Conservation (phyloP, 1,140 invertebrate genomes). For the Armadillidium nasatum region DNA sequence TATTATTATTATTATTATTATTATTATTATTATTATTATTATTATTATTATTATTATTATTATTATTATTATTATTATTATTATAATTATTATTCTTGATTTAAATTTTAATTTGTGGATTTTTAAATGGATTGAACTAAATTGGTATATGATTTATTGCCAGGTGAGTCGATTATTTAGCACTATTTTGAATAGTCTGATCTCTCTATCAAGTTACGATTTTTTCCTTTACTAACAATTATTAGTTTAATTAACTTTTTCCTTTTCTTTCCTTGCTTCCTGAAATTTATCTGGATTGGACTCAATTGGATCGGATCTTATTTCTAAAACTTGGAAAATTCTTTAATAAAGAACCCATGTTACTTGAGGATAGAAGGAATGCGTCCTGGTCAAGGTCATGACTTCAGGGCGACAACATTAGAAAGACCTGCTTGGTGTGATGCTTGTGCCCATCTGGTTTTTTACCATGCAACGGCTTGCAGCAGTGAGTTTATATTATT, state of each 20-base stretch:
- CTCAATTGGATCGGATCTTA: not conserved
- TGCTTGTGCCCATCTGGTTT: constrained; percentile 42
- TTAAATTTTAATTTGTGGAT: too few species aligned
- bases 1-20: constrained; percentile 15
- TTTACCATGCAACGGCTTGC: constrained; percentile 41
- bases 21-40: constrained; percentile 13
- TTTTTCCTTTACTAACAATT: too few species aligned
- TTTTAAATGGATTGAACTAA: too few species aligned
- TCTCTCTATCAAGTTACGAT: too few species aligned
- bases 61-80: constrained; percentile 13
- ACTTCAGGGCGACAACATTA: constrained; percentile 33
- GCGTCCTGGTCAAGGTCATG: constrained; percentile 35
- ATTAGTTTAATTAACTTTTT: too few species aligned
- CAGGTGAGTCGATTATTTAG: too few species aligned
- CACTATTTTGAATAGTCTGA: too few species aligned
- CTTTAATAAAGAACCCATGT: constrained; percentile 36
- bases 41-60: constrained; percentile 9
- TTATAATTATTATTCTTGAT: not conserved
- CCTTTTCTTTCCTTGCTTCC: not conserved
- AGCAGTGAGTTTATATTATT: constrained; percentile 33
- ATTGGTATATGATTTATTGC: too few species aligned
- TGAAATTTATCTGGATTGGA: not conserved
- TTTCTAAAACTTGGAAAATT: not conserved
- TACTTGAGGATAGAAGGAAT: constrained; percentile 38
- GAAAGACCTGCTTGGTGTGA: constrained; percentile 40